Evolutionary conservation across 2,113 vertebrate species (phyloP).

Genomic region (Poecilia latipinna): DNA sequence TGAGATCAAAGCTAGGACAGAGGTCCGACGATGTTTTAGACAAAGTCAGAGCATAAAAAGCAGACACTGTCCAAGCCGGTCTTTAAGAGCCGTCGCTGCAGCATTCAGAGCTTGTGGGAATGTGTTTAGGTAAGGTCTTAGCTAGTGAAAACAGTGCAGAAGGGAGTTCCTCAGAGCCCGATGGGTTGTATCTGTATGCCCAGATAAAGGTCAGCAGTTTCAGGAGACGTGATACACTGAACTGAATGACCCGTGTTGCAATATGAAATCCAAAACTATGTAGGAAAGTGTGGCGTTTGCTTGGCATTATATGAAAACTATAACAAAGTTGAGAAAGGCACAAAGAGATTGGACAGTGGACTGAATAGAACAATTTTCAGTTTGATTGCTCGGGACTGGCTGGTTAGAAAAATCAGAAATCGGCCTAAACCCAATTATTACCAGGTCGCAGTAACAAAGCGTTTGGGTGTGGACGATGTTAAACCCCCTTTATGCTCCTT

Average conservation of each 20-base stretch:
- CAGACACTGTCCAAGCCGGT: slow-evolving; percentile 12
- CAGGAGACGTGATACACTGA: slow-evolving; percentile 46
- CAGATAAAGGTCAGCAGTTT: slow-evolving; percentile 60
- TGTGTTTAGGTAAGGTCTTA: slow-evolving; percentile 74
- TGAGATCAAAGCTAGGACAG: background rate
- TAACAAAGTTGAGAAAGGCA: background rate
- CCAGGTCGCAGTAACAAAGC: too few species aligned
- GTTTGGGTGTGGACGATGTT: too few species aligned
- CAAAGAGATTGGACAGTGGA: background rate
- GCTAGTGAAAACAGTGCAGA: slow-evolving; percentile 58
- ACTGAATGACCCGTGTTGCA: slow-evolving; percentile 47
- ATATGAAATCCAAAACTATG: background rate
- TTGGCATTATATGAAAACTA: background rate
- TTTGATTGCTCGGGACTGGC: too few species aligned
- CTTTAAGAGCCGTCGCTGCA: slow-evolving; percentile 21
- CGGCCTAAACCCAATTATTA: background rate
- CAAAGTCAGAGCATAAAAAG: slow-evolving; percentile 24
- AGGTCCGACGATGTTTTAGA: slow-evolving; percentile 18
- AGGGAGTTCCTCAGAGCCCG: slow-evolving; percentile 45
- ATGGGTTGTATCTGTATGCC: slow-evolving; percentile 46
- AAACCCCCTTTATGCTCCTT: too few species aligned
- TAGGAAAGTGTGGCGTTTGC: background rate
- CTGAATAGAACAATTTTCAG: too few species aligned
- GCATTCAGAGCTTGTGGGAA: slow-evolving; percentile 48
- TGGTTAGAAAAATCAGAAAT: too few species aligned